Base-by-base conservation (phyloP, 1,140 invertebrate species). In the Pectinophora gossypiella region DNA sequence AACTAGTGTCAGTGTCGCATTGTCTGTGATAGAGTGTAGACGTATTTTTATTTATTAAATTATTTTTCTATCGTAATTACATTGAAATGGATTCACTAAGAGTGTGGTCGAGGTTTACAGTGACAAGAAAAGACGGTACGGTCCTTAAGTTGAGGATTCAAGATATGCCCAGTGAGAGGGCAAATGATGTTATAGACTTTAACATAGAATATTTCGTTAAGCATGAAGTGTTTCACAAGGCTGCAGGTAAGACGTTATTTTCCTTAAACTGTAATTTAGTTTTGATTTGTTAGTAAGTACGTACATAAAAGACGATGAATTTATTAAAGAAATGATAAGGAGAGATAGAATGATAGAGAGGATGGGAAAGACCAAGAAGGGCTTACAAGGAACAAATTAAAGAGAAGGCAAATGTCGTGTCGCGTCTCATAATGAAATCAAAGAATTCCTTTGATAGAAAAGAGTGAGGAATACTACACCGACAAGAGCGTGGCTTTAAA, bases 211-310 rank as follows among this genome's bases (percentile, higher is more conserved):
- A 64, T 47, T 64, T 55, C 22, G 22, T 53, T n/a, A 18, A 9
- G 19, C 56, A 64, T 4, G 62, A 64, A 20, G 0, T 51, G 4
- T 38, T 49, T 10, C 52, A 58, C 10, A 58, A 51, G 21, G 54
- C 55, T 32, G 38, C 54, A 55, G 62, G 62, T 64, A 53, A 49
- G 48, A 6, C 4, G 35, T 3, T 38, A 38, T 38, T 38, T 38
- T 38, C 3, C 35, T n/a, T 38, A 38, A 27, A 5, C 5, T 27
- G 23, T n/a, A n/a, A n/a, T n/a, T n/a, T n/a, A n/a, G n/a, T n/a
- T n/a, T n/a, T n/a, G n/a, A n/a, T n/a, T n/a, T n/a, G n/a, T n/a
- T n/a, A n/a, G n/a, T n/a, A n/a, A n/a, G n/a, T n/a, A n/a, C n/a
- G n/a, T n/a, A n/a, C n/a, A n/a, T n/a, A n/a, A n/a, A n/a, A n/a